Percentiles rank a stretch among this genome's conserved stretches.
These are phyloP conservation scores for Mythimna impura DNA, from an alignment of 2,888 invertebrate species.

Conservation along the genomic window DNA sequence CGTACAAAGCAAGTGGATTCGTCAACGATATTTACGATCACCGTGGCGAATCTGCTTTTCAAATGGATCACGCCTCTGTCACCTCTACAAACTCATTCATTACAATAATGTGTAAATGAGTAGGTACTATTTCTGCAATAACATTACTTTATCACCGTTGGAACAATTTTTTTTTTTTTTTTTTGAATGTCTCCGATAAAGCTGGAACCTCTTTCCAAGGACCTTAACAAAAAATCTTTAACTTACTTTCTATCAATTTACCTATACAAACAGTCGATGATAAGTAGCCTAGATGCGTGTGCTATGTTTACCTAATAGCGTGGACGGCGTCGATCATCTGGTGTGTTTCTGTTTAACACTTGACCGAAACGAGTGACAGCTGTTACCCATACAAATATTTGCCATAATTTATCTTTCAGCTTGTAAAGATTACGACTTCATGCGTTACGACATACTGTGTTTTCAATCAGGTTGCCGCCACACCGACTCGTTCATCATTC, in stretches of 20 bases:
- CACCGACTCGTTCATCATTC: slow-evolving; percentile 59
- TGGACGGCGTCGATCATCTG: slow-evolving; percentile 69
- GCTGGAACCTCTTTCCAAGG: neutral
- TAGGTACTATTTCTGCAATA: slow-evolving; percentile 38
- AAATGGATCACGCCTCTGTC: slow-evolving; percentile 61
- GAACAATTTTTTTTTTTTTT: no score
- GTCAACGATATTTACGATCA: slow-evolving; percentile 57
- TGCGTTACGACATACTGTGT: slow-evolving; percentile 55
- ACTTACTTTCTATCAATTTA: slow-evolving; percentile 7
- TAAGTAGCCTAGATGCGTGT: slow-evolving; percentile 11
- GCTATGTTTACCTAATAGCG: slow-evolving; percentile 58
- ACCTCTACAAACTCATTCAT: slow-evolving; percentile 46
- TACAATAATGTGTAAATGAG: slow-evolving; percentile 54
- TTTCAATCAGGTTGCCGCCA: slow-evolving; percentile 54
- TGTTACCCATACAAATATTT: slow-evolving; percentile 65
- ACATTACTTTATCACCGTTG: slow-evolving; percentile 19
- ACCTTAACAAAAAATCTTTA: neutral
- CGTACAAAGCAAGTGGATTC: slow-evolving; percentile 56
- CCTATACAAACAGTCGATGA: slow-evolving; percentile 1
- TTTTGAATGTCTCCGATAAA: neutral
- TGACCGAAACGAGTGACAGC: slow-evolving; percentile 61
- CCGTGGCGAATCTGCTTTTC: slow-evolving; percentile 71
- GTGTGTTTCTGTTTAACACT: slow-evolving; percentile 52
- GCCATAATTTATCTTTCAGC: slow-evolving; percentile 60
- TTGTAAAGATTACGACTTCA: slow-evolving; percentile 67